Conservation (phyloP, 2,888 invertebrate genomes). For the Noctua comes region DNA sequence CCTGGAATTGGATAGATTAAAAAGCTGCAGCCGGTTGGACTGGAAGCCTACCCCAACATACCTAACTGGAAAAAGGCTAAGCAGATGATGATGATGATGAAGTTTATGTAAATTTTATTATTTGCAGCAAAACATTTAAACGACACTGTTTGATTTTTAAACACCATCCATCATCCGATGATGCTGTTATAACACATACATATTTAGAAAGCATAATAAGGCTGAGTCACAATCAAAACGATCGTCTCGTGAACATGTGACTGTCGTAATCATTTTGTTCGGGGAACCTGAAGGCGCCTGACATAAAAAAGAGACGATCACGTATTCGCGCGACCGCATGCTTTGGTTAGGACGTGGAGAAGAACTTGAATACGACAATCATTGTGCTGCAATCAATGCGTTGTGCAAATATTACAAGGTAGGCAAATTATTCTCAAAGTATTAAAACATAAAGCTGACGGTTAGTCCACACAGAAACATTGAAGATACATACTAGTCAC, state of each 20-base stretch:
- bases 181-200: not conserved
- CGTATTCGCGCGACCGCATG: accelerated
- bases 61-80: not conserved
- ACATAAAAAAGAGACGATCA: not conserved
- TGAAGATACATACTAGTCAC: conserved; percentile 20
- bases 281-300: not conserved
- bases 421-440: not conserved
- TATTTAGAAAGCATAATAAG: not conserved
- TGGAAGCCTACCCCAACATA: not conserved
- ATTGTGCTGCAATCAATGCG: not conserved
- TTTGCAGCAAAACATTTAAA: not conserved
- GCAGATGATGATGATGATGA: not conserved
- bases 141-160: not conserved
- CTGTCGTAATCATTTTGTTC: not conserved
- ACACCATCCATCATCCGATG: not conserved
- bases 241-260: not conserved
- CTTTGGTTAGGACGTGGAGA: not conserved
- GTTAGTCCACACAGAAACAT: conserved; percentile 11
- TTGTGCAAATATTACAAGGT: conserved; percentile 3
- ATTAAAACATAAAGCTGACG: conserved; percentile 7
- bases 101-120: not conserved
- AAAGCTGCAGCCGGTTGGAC: not conserved
- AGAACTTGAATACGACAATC: not conserved
- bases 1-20: not conserved
- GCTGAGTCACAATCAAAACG: not conserved